phyloP scores from a whole-genome alignment of 2,113 vertebrate genomes.

The Steatornis caripensis region DNA sequence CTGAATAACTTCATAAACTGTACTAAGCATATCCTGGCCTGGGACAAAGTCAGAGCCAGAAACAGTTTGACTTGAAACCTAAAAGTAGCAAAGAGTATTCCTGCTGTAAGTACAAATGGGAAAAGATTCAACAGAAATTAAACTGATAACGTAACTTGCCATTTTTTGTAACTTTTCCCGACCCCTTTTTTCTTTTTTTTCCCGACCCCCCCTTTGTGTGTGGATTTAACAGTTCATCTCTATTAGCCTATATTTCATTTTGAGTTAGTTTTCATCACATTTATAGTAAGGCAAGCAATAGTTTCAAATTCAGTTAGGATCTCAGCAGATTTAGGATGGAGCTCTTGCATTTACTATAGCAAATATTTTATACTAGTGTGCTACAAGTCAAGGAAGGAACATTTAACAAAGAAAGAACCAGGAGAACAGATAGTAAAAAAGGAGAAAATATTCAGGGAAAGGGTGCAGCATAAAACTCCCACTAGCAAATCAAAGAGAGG shows the following conservation, averaged over 20 bases:
- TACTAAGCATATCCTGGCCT: slow-evolving; percentile 59
- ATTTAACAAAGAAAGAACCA: background rate
- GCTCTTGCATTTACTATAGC: background rate
- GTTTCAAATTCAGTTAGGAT: background rate
- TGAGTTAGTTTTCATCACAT: background rate
- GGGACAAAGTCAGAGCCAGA: slow-evolving; percentile 24
- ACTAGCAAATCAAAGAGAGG: background rate
- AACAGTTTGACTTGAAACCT: slow-evolving; percentile 59
- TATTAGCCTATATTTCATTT: background rate
- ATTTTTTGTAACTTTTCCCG: background rate
- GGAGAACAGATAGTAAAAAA: background rate
- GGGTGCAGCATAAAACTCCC: background rate
- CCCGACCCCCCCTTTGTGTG: no score
- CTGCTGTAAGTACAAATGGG: background rate
- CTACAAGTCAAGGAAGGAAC: background rate
- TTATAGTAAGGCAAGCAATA: background rate
- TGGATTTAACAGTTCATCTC: background rate
- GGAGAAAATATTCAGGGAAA: background rate
- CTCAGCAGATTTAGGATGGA: background rate
- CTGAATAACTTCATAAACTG: slow-evolving; percentile 77
- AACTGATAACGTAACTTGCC: background rate
- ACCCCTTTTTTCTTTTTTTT: no score
- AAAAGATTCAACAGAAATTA: background rate
- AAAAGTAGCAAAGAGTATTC: background rate
- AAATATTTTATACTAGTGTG: background rate